phyloP scores from a whole-genome alignment of 1,140 invertebrate species.

The Notospermus geniculatus region DNA sequence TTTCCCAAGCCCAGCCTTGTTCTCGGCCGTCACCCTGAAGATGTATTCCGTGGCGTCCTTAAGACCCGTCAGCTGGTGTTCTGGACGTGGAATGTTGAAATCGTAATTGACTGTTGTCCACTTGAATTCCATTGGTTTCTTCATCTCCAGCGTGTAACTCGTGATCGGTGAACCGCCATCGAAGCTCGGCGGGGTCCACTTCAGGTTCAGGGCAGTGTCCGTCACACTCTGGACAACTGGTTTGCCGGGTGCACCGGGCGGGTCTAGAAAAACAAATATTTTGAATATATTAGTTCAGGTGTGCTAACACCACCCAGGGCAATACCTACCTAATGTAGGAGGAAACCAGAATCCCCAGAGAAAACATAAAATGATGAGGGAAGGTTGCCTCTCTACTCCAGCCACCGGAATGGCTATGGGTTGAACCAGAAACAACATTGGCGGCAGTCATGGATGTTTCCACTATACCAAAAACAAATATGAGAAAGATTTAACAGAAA shows the following conservation, averaged over 20 bases:
- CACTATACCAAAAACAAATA: too few relatives aligned
- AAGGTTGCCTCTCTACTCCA: too few relatives aligned
- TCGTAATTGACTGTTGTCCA: constrained; percentile 87
- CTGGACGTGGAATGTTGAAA: constrained; percentile 16
- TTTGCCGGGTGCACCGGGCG: constrained; percentile 33
- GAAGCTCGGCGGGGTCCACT: constrained; percentile 95
- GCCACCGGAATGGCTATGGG: too few relatives aligned
- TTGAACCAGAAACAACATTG: too few relatives aligned
- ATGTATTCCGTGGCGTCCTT: constrained; percentile 70
- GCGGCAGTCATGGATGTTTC: too few relatives aligned
- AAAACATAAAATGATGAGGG: too few relatives aligned
- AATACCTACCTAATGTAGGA: too few relatives aligned
- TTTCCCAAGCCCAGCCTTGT: constrained; percentile 83
- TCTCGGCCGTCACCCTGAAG: constrained; percentile 93
- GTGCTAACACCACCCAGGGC: too few relatives aligned
- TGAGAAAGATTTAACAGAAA: constrained; percentile 46
- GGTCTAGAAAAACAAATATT: constrained; percentile 27
- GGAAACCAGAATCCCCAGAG: too few relatives aligned
- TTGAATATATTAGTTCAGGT: too few relatives aligned
- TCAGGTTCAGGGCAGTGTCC: constrained; percentile 88
- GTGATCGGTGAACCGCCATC: constrained; percentile 92
- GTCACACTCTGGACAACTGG: constrained; percentile 78
- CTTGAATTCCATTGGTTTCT: constrained; percentile 61
- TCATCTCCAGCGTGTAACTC: constrained; percentile 72
- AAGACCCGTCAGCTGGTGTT: constrained; percentile 62